These are phyloP conservation scores for Platanista minor DNA, from an alignment of 2,113 vertebrate genomes.

Conservation along the genomic window DNA sequence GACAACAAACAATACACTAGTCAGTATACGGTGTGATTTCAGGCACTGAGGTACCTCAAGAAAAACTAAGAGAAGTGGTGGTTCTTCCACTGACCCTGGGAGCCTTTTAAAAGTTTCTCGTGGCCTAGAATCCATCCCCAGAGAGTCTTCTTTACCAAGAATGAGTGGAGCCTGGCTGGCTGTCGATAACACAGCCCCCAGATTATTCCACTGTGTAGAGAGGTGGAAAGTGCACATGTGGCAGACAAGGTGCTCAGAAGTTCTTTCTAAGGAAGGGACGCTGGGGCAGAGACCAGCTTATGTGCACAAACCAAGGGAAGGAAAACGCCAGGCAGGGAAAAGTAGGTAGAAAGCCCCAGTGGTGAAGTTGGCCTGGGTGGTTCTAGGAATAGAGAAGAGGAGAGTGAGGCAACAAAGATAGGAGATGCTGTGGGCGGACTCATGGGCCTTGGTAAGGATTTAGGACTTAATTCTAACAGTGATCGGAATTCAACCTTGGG, in stretches of 20 bases:
- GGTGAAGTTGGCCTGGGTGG: not conserved
- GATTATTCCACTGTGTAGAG: not conserved
- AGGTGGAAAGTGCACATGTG: not conserved
- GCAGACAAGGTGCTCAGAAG: not conserved
- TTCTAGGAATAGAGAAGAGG: not conserved
- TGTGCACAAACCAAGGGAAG: accelerated
- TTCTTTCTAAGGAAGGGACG: not conserved
- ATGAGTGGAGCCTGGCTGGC: not conserved
- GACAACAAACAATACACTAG: not conserved
- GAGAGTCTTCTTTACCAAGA: not conserved
- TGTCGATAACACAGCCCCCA: not conserved
- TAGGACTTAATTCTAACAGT: not conserved
- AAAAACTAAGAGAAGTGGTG: not conserved
- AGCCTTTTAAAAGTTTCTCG: not conserved
- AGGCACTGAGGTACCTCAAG: not conserved
- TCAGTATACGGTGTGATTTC: not conserved
- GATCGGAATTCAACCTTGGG: not conserved
- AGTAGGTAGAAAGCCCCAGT: no score
- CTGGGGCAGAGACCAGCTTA: not conserved
- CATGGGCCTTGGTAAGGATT: not conserved
- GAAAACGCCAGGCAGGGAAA: not conserved
- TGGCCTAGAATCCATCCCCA: not conserved
- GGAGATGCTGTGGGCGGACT: not conserved
- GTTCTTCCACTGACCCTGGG: not conserved
- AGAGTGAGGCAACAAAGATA: not conserved